These are phyloP conservation scores for Neodiprion virginianus DNA, from an alignment of 1,140 invertebrate species.

Conservation along the genomic window DNA sequence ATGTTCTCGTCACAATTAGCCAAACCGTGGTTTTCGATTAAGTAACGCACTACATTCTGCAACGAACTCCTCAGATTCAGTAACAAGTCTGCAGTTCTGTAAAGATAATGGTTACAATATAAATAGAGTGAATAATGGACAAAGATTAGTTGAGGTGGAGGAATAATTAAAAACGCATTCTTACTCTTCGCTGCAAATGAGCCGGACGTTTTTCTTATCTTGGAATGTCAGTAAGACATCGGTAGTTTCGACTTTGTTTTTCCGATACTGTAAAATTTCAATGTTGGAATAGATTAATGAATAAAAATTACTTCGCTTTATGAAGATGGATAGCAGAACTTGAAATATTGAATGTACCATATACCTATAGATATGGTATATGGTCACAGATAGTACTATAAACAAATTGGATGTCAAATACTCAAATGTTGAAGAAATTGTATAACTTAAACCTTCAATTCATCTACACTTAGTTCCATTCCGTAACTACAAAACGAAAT, in stretches of 20 bases:
- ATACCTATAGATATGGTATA: too few species aligned
- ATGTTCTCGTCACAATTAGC: background rate
- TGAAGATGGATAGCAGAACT: too few species aligned
- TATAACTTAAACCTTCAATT: conserved; percentile 20
- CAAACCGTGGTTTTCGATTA: conserved; percentile 56
- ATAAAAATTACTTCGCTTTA: too few species aligned
- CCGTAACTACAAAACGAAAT: conserved; percentile 2
- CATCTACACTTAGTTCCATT: conserved; percentile 14
- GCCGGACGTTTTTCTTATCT: conserved; percentile 45
- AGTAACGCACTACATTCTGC: conserved; percentile 62
- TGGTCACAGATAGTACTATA: too few species aligned
- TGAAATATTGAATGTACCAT: too few species aligned
- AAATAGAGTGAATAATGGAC: conserved; percentile 11
- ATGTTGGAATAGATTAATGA: background rate
- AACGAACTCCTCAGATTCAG: conserved; percentile 59
- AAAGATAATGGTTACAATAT: conserved; percentile 34
- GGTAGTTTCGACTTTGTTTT: conserved; percentile 32
- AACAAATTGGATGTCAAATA: conserved; percentile 19
- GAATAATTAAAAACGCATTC: conserved; percentile 30
- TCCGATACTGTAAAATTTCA: conserved; percentile 24
- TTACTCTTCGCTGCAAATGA: conserved; percentile 56
- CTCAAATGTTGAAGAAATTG: conserved; percentile 23
- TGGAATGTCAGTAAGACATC: conserved; percentile 44
- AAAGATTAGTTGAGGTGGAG: conserved; percentile 18
- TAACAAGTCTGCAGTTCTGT: conserved; percentile 57